These are phyloP conservation scores for Furcula furcula DNA, from an alignment of 2,888 invertebrate species.

Conservation along the genomic window DNA sequence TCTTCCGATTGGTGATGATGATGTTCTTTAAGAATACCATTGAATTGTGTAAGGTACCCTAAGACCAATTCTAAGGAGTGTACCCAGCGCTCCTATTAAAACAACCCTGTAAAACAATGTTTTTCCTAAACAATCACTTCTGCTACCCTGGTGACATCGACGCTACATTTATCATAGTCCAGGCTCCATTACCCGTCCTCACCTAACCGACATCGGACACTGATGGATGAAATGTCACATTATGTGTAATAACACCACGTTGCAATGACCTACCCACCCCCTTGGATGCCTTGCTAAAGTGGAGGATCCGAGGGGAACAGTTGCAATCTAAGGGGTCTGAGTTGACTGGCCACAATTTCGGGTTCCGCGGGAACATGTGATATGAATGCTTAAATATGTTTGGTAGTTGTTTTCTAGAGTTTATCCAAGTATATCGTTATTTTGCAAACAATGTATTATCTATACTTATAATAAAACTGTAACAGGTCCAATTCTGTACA, in stretches of 20 bases:
- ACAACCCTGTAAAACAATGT: background rate
- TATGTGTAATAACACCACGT: conserved; percentile 4
- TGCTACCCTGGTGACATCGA: background rate
- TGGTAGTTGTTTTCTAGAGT: no score
- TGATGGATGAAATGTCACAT: conserved; percentile 4
- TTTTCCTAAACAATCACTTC: background rate
- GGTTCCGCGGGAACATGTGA: background rate
- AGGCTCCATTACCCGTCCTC: background rate
- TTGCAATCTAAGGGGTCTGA: background rate
- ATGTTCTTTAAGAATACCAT: no score
- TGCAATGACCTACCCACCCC: background rate
- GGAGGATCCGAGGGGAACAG: background rate
- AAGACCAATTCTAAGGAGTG: no score
- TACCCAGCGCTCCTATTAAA: no score
- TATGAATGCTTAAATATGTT: background rate
- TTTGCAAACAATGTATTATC: no score
- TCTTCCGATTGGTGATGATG: no score
- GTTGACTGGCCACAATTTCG: background rate
- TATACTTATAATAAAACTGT: no score
- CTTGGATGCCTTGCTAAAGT: background rate
- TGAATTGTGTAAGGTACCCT: no score
- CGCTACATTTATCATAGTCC: background rate
- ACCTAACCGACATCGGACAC: conserved; percentile 2
- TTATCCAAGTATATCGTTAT: no score
- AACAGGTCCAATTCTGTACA: no score